These are phyloP conservation scores for Linyphia triangularis DNA, from an alignment of 2,888 invertebrate genomes.

Conservation along the genomic window DNA sequence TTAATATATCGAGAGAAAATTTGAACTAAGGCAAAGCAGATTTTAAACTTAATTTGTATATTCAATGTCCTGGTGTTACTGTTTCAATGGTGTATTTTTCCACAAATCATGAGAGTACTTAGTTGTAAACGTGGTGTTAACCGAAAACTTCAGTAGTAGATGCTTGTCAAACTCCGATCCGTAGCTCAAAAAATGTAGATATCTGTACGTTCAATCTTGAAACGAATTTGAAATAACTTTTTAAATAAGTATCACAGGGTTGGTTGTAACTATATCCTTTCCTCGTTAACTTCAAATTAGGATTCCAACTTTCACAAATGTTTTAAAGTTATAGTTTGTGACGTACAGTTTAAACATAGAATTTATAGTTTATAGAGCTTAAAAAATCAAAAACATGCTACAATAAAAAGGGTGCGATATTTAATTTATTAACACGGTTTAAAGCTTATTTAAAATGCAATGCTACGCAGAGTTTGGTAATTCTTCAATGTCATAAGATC, in stretches of 20 bases:
- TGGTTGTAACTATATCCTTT: not conserved
- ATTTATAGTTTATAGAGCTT: not conserved
- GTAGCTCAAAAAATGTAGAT: slow-evolving; percentile 33
- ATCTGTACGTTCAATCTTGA: slow-evolving; percentile 20
- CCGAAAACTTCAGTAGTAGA: slow-evolving; percentile 24
- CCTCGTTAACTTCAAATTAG: not conserved
- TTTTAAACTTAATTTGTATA: slow-evolving; percentile 33
- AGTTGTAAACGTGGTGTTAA: not conserved
- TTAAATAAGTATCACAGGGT: not conserved
- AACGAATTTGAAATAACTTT: slow-evolving; percentile 40
- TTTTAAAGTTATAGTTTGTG: not conserved
- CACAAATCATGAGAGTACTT: slow-evolving; percentile 15
- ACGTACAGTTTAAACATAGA: not conserved
- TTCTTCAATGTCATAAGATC: no score
- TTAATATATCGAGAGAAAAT: no score
- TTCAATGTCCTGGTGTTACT: slow-evolving; percentile 47
- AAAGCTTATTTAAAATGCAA: no score
- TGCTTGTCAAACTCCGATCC: slow-evolving; percentile 42
- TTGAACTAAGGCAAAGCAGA: slow-evolving; percentile 55
- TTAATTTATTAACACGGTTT: no score
- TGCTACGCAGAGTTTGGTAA: no score
- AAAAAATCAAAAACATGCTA: no score
- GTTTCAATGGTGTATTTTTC: slow-evolving; percentile 44
- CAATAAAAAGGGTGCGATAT: no score
- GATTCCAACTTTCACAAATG: not conserved